These are phyloP conservation scores for Chrysotoxum bicinctum DNA, from an alignment of 2,888 invertebrate genomes.

Conservation along the genomic window DNA sequence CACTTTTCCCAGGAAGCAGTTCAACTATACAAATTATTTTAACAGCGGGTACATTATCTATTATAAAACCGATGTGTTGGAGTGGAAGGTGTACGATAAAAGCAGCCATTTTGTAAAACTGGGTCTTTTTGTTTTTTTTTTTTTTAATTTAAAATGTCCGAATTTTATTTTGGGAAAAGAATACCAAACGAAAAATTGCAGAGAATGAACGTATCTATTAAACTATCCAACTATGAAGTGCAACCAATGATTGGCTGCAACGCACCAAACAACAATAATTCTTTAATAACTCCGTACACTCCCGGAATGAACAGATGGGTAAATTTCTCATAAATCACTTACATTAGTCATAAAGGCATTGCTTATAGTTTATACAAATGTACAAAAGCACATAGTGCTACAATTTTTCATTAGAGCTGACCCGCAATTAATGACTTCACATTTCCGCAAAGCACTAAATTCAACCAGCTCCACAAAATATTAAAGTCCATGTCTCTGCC, in stretches of 20 bases:
- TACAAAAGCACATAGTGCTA: not conserved
- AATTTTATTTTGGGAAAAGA: too few relatives aligned
- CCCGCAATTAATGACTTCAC: slow-evolving; percentile 63
- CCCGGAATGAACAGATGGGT: not conserved
- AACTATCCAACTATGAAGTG: too few relatives aligned
- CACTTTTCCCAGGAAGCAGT: too few relatives aligned
- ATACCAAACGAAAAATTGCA: too few relatives aligned
- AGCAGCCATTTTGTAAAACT: too few relatives aligned
- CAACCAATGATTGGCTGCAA: not conserved
- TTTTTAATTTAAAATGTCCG: too few relatives aligned
- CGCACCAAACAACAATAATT: not conserved
- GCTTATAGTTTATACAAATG: not conserved
- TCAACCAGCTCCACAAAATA: slow-evolving; percentile 53
- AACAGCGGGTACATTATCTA: too few relatives aligned
- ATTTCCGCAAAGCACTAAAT: slow-evolving; percentile 66
- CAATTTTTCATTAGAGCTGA: not conserved
- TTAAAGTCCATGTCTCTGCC: slow-evolving; percentile 49
- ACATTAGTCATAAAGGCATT: slow-evolving; percentile 9
- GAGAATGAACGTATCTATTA: too few relatives aligned
- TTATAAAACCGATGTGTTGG: too few relatives aligned
- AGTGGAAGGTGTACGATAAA: too few relatives aligned
- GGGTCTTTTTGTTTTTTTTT: too few relatives aligned
- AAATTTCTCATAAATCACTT: not conserved
- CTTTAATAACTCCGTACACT: not conserved
- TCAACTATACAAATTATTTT: too few relatives aligned